Conservation (phyloP, 2,888 invertebrate species). For the Acronicta leporina region DNA sequence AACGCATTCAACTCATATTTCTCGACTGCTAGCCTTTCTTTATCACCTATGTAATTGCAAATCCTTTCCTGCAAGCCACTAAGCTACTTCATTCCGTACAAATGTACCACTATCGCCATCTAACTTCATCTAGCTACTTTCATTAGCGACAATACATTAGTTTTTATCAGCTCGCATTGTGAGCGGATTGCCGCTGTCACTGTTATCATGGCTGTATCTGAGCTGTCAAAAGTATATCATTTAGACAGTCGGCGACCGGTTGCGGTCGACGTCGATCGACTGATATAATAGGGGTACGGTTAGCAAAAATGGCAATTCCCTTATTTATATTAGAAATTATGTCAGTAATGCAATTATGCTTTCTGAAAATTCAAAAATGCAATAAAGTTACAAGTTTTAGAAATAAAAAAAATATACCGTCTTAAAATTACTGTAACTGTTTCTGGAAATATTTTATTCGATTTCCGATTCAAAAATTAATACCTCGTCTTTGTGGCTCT, state of each 20-base stretch:
- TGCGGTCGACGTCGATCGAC: slow-evolving; percentile 50
- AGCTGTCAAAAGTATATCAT: slow-evolving; percentile 82
- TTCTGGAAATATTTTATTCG: too few species aligned
- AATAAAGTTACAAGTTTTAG: too few species aligned
- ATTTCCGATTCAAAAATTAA: too few species aligned
- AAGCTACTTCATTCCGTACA: slow-evolving; percentile 2
- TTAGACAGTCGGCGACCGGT: slow-evolving; percentile 67
- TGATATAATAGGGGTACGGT: slow-evolving; percentile 50
- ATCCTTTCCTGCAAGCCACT: neutral
- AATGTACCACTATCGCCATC: slow-evolving; percentile 17
- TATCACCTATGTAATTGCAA: neutral
- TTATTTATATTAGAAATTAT: too few species aligned
- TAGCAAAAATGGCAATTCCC: slow-evolving; percentile 23
- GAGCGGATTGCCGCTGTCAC: slow-evolving; percentile 70
- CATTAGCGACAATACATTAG: slow-evolving; percentile 56
- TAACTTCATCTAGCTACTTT: slow-evolving; percentile 43
- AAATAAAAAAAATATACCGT: too few species aligned
- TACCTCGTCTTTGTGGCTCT: too few species aligned
- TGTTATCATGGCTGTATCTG: slow-evolving; percentile 73
- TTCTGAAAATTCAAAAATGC: too few species aligned
- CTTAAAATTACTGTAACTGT: too few species aligned
- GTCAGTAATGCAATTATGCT: too few species aligned
- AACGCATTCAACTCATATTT: too few species aligned
- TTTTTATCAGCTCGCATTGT: slow-evolving; percentile 61
- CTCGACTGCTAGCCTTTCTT: too few species aligned